Base-by-base conservation (phyloP, 1,140 invertebrate species). In the Cydia strobilella region DNA sequence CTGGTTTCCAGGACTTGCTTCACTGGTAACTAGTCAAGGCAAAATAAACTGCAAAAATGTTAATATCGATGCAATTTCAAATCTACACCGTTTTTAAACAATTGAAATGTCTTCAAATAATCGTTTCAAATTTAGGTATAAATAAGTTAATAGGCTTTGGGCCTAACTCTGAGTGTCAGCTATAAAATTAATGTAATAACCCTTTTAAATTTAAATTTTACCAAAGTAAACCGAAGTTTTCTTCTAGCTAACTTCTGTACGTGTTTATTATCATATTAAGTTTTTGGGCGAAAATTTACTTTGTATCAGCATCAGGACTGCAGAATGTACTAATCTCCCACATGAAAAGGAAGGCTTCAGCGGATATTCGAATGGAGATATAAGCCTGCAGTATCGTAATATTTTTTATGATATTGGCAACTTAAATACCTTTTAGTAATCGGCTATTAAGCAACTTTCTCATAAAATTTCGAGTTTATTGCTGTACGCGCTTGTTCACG, bases 11-110 rank as follows among this genome's bases (percentile, higher is more conserved):
- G 69, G 66, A 75, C 84, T 80, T 45, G 85, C 83, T 75, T 51
- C 76, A 82, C 81, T 80, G 76, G 82, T 85, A 75, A 75, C 76
- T 72, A 69, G 69, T 15, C 31, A 78, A 72, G 42, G 54, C 73
- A 59, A 59, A 1, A 3, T 23, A 59, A 5, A 23, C 72, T 73
- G 78, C 73, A 79, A 66, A 76, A 82, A 15, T 15, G 45, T 15
- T 31, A 66, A 35, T 69, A 35, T 69, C 65, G 65, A 69, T 69
- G 31, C 35, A 39, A 69, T 69, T 39, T 35, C n/a, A 39, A 59
- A 59, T 23, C 9, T 59, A 23, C 18, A 23, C 23, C 12, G 42
- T 15, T 45, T 45, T 13, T 13, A 45, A 45, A 13, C 12, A 15
- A 12, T 31, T 31, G 5, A 6, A 31, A 31, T 31, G 31, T 45